phyloP scores from a whole-genome alignment of 2,797 vertebrate species.

The Phataginus tricuspis region DNA sequence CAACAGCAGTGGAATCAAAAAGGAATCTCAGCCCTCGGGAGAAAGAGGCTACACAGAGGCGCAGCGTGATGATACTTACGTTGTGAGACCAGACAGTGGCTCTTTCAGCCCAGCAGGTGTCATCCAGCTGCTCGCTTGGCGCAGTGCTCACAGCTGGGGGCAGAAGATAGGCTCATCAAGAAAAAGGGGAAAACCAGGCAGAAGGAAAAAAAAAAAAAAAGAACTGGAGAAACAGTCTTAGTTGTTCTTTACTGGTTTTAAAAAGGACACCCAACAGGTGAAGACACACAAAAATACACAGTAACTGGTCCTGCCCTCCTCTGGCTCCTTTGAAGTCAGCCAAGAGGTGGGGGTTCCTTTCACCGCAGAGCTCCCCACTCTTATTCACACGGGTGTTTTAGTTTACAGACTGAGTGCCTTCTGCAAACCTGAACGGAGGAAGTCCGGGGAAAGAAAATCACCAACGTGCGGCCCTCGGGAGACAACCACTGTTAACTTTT shows the following conservation, averaged over 20 bases:
- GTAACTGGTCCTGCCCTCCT: neutral
- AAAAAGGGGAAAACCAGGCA: neutral
- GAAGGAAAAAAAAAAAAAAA: neutral
- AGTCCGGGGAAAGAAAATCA: neutral
- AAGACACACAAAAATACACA: neutral
- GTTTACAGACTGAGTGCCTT: neutral
- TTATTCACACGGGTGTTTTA: neutral
- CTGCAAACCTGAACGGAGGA: neutral
- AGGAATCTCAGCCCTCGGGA: neutral
- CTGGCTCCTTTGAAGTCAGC: neutral
- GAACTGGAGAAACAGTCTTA: neutral
- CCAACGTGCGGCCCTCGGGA: neutral
- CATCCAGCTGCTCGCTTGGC: conserved; percentile 26
- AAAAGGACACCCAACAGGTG: neutral
- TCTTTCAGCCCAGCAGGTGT: conserved; percentile 22
- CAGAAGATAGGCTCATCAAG: neutral
- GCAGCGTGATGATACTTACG: neutral
- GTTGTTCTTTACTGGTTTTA: neutral
- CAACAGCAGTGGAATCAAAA: conserved; percentile 55
- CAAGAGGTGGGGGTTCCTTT: neutral
- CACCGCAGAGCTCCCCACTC: neutral
- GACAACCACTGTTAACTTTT: neutral
- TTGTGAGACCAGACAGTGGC: neutral
- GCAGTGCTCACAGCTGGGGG: neutral
- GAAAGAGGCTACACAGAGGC: conserved; percentile 38